These are phyloP conservation scores for Platerodrilus igneus DNA, from an alignment of 2,888 invertebrate genomes.

Conservation along the genomic window DNA sequence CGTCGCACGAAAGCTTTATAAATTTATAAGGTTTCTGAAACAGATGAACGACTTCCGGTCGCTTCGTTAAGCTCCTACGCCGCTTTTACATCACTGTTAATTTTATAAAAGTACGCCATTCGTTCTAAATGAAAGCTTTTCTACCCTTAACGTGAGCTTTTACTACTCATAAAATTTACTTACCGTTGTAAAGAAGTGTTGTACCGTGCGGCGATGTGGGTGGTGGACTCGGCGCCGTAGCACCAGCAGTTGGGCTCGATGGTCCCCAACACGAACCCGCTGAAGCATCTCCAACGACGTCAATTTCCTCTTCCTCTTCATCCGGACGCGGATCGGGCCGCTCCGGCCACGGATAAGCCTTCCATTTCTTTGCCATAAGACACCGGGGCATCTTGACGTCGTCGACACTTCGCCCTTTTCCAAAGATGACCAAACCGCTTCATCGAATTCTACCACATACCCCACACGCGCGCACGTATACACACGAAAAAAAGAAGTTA, in stretches of 20 bases:
- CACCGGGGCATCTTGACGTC: conserved; percentile 80
- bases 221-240: conserved; percentile 70
- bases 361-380: conserved; percentile 95
- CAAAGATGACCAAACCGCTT: too few species aligned
- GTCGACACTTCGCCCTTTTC: conserved; percentile 41
- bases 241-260: conserved; percentile 70
- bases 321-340: conserved; percentile 50
- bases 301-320: conserved; percentile 69
- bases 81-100: too few species aligned
- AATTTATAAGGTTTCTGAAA: too few species aligned
- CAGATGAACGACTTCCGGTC: too few species aligned
- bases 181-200: conserved; percentile 74
- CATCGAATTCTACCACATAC: conserved; percentile 19
- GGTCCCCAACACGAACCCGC: conserved; percentile 63
- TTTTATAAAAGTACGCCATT: too few species aligned
- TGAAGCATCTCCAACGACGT: conserved; percentile 71
- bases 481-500: conserved; percentile 37
- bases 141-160: too few species aligned
- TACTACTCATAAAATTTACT: conserved; percentile 45
- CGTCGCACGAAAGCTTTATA: too few species aligned
- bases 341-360: conserved; percentile 76
- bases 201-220: conserved; percentile 64
- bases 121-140: too few species aligned
- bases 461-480: conserved; percentile 28
- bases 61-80: too few species aligned